Evolutionary conservation across 2,797 vertebrate genomes (phyloP).

Genomic region (Oryzias sinensis): DNA sequence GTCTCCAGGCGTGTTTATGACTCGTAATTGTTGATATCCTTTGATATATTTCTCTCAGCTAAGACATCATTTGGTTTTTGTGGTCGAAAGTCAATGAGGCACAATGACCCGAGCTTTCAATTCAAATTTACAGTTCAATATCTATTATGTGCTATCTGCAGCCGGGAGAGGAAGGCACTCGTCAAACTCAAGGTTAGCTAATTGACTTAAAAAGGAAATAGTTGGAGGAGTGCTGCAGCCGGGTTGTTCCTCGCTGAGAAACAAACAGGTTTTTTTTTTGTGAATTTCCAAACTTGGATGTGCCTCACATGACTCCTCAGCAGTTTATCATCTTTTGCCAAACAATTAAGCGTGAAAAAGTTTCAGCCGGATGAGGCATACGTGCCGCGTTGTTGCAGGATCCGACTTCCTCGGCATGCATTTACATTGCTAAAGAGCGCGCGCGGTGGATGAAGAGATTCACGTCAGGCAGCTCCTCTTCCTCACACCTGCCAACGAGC

Average conservation of each 20-base stretch:
- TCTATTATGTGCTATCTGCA: slow-evolving; percentile 68
- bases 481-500: slow-evolving; percentile 78
- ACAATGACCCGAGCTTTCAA: slow-evolving; percentile 92
- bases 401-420: slow-evolving; percentile 92
- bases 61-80: slow-evolving; percentile 99
- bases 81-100: slow-evolving; percentile 97
- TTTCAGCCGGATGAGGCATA: slow-evolving; percentile 82
- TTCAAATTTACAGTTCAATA: slow-evolving; percentile 91
- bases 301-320: slow-evolving; percentile 53
- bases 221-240: slow-evolving; percentile 31
- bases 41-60: slow-evolving; percentile 99
- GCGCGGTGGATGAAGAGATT: slow-evolving; percentile 74
- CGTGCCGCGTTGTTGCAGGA: slow-evolving; percentile 86
- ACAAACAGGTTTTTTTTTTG: slow-evolving; percentile 41
- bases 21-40: slow-evolving; percentile 99
- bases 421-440: slow-evolving; percentile 98
- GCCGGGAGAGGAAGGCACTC: slow-evolving; percentile 56
- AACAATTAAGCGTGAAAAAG: slow-evolving; percentile 88
- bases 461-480: slow-evolving; percentile 59
- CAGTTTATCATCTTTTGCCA: slow-evolving; percentile 77
- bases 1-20: slow-evolving; percentile 99
- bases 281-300: slow-evolving; percentile 64
- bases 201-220: slow-evolving; percentile 68
- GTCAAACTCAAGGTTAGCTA: slow-evolving; percentile 70
- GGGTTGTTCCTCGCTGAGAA: slow-evolving; percentile 14